Percentiles rank a stretch among this genome's conserved stretches.
Conservation (phyloP, 1,140 invertebrate genomes). For the Zaprionus kolodkinae region DNA sequence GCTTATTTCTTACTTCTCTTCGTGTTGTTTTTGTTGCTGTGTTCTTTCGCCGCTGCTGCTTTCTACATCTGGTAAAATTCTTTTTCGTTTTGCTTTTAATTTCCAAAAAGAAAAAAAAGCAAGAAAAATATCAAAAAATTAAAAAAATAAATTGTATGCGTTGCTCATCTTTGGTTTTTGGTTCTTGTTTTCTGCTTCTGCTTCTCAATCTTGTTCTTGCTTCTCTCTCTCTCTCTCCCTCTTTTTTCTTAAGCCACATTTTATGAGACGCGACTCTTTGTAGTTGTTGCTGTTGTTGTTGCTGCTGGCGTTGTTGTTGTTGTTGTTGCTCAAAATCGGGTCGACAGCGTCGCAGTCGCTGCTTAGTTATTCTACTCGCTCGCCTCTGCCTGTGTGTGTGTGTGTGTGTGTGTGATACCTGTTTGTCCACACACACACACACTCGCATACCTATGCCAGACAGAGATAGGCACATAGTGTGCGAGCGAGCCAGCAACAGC, state of each 20-base stretch:
- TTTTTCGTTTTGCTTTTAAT: background rate
- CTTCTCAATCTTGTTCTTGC: background rate
- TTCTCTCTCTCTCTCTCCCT: background rate
- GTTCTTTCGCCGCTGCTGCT: conserved; percentile 7
- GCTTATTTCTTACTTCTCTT: background rate
- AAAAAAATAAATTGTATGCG: conserved; percentile 13
- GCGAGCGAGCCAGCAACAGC: background rate
- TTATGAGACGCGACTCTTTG: conserved; percentile 20
- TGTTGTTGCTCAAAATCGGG: conserved; percentile 61
- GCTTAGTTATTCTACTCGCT: conserved; percentile 66
- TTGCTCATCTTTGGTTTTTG: background rate
- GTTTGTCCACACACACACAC: conserved; percentile 55
- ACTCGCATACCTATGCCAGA: conserved; percentile 12
- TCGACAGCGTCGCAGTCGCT: conserved; percentile 56
- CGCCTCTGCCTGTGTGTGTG: conserved; percentile 25
- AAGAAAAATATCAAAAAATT: background rate
- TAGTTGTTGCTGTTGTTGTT: conserved; percentile 31
- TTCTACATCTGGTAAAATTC: conserved; percentile 10
- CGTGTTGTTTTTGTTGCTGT: conserved; percentile 4
- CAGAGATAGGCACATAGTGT: conserved; percentile 8
- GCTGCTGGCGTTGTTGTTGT: conserved; percentile 26
- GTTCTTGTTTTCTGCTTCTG: background rate
- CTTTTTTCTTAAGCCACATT: conserved; percentile 21
- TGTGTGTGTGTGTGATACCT: conserved; percentile 46
- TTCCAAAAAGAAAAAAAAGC: no score